These are phyloP conservation scores for Drosophila biarmipes DNA, from an alignment of 1,140 invertebrate species.

Conservation along the genomic window DNA sequence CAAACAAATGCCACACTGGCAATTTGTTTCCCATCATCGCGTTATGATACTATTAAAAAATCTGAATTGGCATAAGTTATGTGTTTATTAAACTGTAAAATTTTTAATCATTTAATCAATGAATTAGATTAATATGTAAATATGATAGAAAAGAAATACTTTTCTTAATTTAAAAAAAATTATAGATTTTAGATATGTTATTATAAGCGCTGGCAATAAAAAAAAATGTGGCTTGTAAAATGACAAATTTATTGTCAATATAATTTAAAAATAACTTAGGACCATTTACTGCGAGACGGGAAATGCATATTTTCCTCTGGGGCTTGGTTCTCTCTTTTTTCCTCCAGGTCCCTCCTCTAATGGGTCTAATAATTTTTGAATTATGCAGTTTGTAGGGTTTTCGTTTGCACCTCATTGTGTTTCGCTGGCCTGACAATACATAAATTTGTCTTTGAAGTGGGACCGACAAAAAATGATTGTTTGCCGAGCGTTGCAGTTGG, in stretches of 20 bases:
- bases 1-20: constrained; percentile 42
- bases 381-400: constrained; percentile 64
- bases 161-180: too few species aligned
- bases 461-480: constrained; percentile 53
- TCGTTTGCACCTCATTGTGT: constrained; percentile 43
- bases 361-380: constrained; percentile 72
- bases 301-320: constrained; percentile 8
- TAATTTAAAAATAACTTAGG: constrained; percentile 53
- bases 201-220: too few species aligned
- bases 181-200: not conserved
- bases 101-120: too few species aligned
- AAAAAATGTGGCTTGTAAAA: too few species aligned
- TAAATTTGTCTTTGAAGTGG: constrained; percentile 80
- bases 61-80: too few species aligned
- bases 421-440: constrained; percentile 71
- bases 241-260: too few species aligned
- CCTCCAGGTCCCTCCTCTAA: constrained; percentile 38
- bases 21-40: constrained; percentile 48
- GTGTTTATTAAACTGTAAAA: too few species aligned
- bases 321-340: constrained; percentile 37
- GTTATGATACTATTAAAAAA: too few species aligned
- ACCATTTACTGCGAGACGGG: constrained; percentile 23
- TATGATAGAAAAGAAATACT: too few species aligned
- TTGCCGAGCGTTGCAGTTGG: constrained; percentile 32
- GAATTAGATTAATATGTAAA: too few species aligned